Base-by-base conservation (phyloP, 2,113 vertebrate species). In the Neopipo cinnamomea region DNA sequence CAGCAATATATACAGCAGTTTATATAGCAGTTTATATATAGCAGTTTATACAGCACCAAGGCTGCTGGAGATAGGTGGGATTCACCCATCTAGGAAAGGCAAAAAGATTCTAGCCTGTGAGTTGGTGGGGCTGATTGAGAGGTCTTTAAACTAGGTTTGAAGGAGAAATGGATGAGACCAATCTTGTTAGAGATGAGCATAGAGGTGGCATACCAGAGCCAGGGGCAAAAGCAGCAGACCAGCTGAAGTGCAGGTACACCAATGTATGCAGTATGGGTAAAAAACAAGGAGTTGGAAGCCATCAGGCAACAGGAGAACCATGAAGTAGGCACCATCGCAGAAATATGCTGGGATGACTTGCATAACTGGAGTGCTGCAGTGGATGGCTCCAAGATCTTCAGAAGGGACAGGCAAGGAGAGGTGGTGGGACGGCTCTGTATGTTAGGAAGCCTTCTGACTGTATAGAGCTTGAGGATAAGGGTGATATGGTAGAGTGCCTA, bases 311-410 rank as follows among this genome's bases (percentile, higher is more conserved):
- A 49, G 33, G 27, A 52, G 41, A 35, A 31, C 11, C 14, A 15
- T 31, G 35, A 8, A 25, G 23, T 3, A 25, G 16, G 41, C 30
- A 30, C 24, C 5, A 2, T 25, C 49, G 41, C 0, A 1, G 56
- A 55, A 41, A 35, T 0, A 0, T 14, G 24, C 9, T 14, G 17
- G 50, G 21, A 31, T 49, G n/a, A 65, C 21, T 63, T 0, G 0
- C 5, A 7, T 35, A 35, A 11, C 42, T 37, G 31, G 21, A 58
- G 14, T 3, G 9, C 18, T 47, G 37, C 25, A 63, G 9, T 47
- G 25, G 22, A 37, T 42, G 18, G 42, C 42, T 49, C 4, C 17
- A 10, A 22, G 30, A 27, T 28, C 37, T 73, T 66, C 27, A 37
- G 42, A 44, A 50, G 27, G 9, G 35, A 37, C 14, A 44, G 27